Conservation (phyloP, 2,797 vertebrate genomes). For the Scarus forsteni region DNA sequence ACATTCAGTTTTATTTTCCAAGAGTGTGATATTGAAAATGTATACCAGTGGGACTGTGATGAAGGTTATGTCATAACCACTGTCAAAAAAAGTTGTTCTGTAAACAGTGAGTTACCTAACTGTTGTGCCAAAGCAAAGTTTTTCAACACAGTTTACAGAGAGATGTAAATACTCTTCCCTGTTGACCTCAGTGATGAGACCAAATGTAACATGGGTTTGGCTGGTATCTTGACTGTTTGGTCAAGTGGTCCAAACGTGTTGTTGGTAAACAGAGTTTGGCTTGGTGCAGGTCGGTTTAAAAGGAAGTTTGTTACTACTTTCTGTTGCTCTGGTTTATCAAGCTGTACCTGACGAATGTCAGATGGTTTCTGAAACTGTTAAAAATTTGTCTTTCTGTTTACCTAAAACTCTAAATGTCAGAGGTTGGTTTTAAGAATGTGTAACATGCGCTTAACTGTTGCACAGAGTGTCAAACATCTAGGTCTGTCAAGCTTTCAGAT, state of each 20-base stretch:
- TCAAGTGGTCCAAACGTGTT: neutral
- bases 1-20: too few species aligned
- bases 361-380: neutral
- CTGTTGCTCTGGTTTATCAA: neutral
- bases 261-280: neutral
- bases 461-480: neutral
- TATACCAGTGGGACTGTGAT: neutral
- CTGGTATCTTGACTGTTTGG: neutral
- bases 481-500: neutral
- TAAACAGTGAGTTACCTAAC: neutral
- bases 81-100: neutral
- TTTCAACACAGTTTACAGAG: neutral
- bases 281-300: neutral
- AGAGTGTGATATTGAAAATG: too few species aligned
- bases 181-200: too few species aligned
- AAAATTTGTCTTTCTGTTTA: neutral
- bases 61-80: too few species aligned
- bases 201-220: neutral
- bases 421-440: conserved; percentile 2
- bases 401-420: neutral
- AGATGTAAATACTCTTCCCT: too few species aligned
- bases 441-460: neutral
- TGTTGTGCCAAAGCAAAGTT: neutral
- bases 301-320: too few species aligned
- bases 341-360: neutral